Base-by-base conservation (phyloP, 2,113 vertebrate species). In the Lynx canadensis region DNA sequence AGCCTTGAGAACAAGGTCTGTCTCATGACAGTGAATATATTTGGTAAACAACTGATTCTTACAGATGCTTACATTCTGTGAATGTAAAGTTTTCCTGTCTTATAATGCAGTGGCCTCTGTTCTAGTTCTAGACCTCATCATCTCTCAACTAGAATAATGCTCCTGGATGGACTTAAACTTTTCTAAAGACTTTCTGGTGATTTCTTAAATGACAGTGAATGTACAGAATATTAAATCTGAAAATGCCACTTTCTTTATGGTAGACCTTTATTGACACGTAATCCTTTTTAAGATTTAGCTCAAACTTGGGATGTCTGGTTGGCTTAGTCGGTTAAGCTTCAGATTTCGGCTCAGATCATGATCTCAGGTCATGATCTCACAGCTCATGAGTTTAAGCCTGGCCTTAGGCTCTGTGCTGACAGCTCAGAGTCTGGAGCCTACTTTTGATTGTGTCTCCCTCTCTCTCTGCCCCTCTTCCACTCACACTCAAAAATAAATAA, bases 61-160 rank as follows among this genome's bases (percentile, higher is more conserved):
- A 38, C 0, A 48, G 11, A n/a, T 71, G 23, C 14, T 93, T 60
- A 23, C 21, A 60, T 85, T 78, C n/a, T 3, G 19, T 15, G 10
- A 74, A 38, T 41, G 48, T 41, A 48, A 38, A 29, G 76, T 76
- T 85, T 69, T 12, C 5, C 2, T 55, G 7, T 16, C 76, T 23
- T 29, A 50, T 4, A 90, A 15, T 15, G 16, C 14, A n/a, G 1
- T 48, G 25, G 0, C 1, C 0, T 91, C 29, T 63, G 0, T 78
- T 89, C 16, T 79, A 60, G 25, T 66, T 86, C 2, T 95, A 36
- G 25, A 33, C 1, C 2, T 68, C 16, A n/a, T 50, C 23, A 81
- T 55, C 10, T 94, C 7, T 85, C 5, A 21, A 55, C 15, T 13
- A 65, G 18, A 63, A 31, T 73, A 66, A 57, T 86, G 1, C 1